phyloP scores from a whole-genome alignment of 2,888 invertebrate genomes.

The Hesperia comma region DNA sequence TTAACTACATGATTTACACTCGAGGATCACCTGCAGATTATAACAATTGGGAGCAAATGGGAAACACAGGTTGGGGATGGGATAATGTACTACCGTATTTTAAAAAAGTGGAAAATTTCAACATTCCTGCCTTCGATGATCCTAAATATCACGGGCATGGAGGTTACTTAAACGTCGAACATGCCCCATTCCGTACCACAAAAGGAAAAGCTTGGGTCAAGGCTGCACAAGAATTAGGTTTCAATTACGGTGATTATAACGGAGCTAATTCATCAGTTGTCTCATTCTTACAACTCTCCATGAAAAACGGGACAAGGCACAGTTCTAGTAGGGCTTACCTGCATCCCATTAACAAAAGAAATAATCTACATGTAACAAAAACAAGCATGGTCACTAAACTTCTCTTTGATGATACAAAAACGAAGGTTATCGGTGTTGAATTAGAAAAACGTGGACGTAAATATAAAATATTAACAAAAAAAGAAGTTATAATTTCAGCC shows the following conservation, averaged over 20 bases:
- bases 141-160: conserved; percentile 79
- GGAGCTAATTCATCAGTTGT: conserved; percentile 86
- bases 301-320: conserved; percentile 86
- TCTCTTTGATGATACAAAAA: conserved; percentile 81
- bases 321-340: conserved; percentile 88
- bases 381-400: conserved; percentile 84
- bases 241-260: conserved; percentile 85
- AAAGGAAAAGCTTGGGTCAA: conserved; percentile 84
- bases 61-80: conserved; percentile 90
- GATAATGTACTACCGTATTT: conserved; percentile 89
- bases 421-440: conserved; percentile 84
- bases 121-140: conserved; percentile 82
- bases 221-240: conserved; percentile 85
- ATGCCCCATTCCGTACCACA: conserved; percentile 78
- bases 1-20: conserved; percentile 93
- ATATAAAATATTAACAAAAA: conserved; percentile 84
- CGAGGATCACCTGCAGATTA: conserved; percentile 89
- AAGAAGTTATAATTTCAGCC: conserved; percentile 89
- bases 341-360: conserved; percentile 82
- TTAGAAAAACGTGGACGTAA: conserved; percentile 79
- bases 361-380: conserved; percentile 86
- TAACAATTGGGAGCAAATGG: conserved; percentile 89
- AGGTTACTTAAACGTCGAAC: conserved; percentile 84
- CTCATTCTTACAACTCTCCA: conserved; percentile 85
- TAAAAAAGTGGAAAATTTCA: conserved; percentile 89